Evolutionary conservation across 35 echinoderm and acorn worm species (phyloP), one percentile per base, ranked within the genome.

Genomic region (Acanthaster planci): DNA sequence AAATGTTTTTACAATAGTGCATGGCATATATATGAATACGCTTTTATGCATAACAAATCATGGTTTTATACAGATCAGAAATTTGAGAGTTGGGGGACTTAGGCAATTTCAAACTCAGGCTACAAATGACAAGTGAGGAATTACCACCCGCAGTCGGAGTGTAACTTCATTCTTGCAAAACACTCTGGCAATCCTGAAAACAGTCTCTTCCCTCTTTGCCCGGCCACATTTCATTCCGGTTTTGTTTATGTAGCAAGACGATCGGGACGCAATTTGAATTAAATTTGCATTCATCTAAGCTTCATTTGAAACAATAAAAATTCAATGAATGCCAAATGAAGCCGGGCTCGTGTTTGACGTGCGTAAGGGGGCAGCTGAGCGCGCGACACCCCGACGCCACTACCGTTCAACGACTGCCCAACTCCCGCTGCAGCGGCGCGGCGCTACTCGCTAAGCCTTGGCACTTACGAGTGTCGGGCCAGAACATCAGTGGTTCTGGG

Each of bases 231-330:
- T 34, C 64, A 72, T 72, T 72, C 34, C 64, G 34, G 64, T 72
- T 72, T 72, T 72, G 64, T 72, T 72, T 72, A 72, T 35, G 30
- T 29, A 34, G 64, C 26, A 72, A 72, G 29, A 72, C 34, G 64
- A 72, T 72, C 14, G 26, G 64, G 23, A 72, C 26, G 64, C 34
- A 72, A 72, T 72, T 29, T 72, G 64, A 72, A 72, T 72, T 31
- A 47, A 23, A 72, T 72, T 72, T 72, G 29, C 64, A 72, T 72
- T 26, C 26, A 26, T 72, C n/a, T 26, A 35, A 29, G 64, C 64
- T 72, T 72, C 64, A 72, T 72, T 72, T 72, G 64, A 72, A 72
- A 72, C 34, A 72, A 72, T 72, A 72, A 72, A 72, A 72, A 72
- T 72, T 72, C 64, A 72, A 72, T 72, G 64, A 72, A 72, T 72